Evolutionary conservation across 2,797 vertebrate genomes (phyloP), one percentile per base, ranked within the genome.

Genomic region (Xiphophorus birchmanni): DNA sequence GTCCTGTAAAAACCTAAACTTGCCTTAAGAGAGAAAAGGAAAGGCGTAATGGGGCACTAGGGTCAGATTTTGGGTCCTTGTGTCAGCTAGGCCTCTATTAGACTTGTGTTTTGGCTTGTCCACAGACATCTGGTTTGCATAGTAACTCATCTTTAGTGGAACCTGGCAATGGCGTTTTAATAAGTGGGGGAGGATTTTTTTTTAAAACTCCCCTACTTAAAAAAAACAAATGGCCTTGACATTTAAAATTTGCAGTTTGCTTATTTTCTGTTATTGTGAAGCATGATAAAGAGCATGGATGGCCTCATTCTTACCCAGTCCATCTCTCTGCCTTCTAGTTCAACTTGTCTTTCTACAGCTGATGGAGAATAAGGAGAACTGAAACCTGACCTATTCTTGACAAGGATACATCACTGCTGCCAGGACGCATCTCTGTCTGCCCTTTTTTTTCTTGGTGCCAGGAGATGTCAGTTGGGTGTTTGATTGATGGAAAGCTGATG

Each of bases 51-150:
- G 69, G 40, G 10, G n/a, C 26, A 60, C 26, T 2, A 26, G 21
- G 47, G 17, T 47, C 6, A 73, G 42, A 45, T 44, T 73, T 47
- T 4, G 44, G 44, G 44, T 47, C 42, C 42, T 48, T 58, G 71
- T 80, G 75, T 75, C 72, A 74, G 29, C 78, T 83, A 77, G 81
- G 73, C 37, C n/a, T 67, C 21, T 21, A 11, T 74, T 21, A 77
- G 65, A 26, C 42, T 12, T 77, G 78, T 75, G 82, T 75, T 80
- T 81, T 93, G 90, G 87, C 88, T 82, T 1, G 4, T 4, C 40
- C 29, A 48, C 84, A 87, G 56, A 80, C 40, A 82, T 91, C 87
- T 92, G 90, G 86, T 90, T 83, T 84, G 60, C 76, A 67, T 74
- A 79, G 82, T 48, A 81, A 78, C 82, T 84, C 79, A 54, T 85